Conservation (phyloP, 2,113 vertebrate genomes). For the Psittacula cyanocephala region DNA sequence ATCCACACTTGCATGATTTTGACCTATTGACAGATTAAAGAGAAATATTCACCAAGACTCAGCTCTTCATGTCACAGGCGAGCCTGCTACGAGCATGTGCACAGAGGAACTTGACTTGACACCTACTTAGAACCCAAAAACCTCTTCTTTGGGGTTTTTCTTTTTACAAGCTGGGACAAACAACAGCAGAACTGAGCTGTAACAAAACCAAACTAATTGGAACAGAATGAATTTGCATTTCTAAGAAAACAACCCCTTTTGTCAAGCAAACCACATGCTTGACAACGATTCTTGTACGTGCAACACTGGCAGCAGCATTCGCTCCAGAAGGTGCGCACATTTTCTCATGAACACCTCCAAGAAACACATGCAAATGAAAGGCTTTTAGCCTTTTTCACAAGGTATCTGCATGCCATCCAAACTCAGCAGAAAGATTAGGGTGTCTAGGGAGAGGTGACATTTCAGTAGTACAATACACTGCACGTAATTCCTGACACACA, state of each 20-base stretch:
- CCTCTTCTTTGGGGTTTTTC: not conserved
- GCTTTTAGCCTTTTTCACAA: not conserved
- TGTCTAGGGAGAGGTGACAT: not conserved
- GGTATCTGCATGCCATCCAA: not conserved
- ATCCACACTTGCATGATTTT: not conserved
- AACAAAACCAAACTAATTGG: not conserved
- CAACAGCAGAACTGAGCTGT: not conserved
- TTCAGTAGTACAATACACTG: not conserved
- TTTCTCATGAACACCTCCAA: not conserved
- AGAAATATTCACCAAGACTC: not conserved
- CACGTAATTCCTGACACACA: not conserved
- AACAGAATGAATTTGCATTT: not conserved
- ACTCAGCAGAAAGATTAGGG: not conserved
- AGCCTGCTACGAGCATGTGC: not conserved
- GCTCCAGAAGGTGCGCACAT: not conserved
- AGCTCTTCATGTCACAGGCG: not conserved
- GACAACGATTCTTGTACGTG: not conserved
- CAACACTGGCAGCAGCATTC: not conserved
- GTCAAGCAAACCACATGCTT: not conserved
- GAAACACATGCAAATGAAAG: not conserved
- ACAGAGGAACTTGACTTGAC: not conserved
- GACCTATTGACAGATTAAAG: not conserved
- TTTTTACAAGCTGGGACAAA: not conserved
- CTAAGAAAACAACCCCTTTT: not conserved
- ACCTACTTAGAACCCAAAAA: not conserved